Conservation (phyloP, 2,113 vertebrate species). For the Panurus biarmicus region DNA sequence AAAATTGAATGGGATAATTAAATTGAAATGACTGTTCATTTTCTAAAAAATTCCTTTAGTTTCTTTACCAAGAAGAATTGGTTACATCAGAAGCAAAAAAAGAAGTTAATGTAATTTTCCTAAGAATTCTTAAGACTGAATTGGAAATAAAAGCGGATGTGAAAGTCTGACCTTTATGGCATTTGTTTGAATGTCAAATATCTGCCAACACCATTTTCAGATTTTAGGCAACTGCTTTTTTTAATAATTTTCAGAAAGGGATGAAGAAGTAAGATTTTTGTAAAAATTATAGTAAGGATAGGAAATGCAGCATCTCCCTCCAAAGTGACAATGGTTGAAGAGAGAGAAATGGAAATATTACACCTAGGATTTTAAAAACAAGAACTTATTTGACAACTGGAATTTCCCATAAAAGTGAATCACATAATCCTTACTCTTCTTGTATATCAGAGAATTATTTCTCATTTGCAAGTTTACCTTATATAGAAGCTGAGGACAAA, state of each 20-base stretch:
- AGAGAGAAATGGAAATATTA: neutral
- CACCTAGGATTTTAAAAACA: neutral
- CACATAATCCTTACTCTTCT: neutral
- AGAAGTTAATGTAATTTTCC: slow-evolving; percentile 1
- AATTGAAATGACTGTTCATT: neutral
- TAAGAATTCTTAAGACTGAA: slow-evolving; percentile 5
- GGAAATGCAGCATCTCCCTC: neutral
- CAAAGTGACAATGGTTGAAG: neutral
- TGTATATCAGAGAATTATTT: neutral
- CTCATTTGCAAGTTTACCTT: neutral
- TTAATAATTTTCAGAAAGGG: neutral
- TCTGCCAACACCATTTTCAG: neutral
- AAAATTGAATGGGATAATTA: slow-evolving; percentile 9
- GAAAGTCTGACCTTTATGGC: neutral
- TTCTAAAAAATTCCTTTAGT: neutral
- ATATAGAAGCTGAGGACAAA: neutral
- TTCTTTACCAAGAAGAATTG: neutral
- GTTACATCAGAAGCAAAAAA: slow-evolving; percentile 1
- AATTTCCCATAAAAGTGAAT: neutral
- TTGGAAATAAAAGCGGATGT: neutral
- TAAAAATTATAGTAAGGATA: neutral
- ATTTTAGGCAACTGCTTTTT: slow-evolving; percentile 5
- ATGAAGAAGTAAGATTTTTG: neutral
- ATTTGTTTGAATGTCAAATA: slow-evolving; percentile 20
- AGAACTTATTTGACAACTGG: neutral